Conservation (phyloP, 2,113 vertebrate species). For the Strix aluco region DNA sequence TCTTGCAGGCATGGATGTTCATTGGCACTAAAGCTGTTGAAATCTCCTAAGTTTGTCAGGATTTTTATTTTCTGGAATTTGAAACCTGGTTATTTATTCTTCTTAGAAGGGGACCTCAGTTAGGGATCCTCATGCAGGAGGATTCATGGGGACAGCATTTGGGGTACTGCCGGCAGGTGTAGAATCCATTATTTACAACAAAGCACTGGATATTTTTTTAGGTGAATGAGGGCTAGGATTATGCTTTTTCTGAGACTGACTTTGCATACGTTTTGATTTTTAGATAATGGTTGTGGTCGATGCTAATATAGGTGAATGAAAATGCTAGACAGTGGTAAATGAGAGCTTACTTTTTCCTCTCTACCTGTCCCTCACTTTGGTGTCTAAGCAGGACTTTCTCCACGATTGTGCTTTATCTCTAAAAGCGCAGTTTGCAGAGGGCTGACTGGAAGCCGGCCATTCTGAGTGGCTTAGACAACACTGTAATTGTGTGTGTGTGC, state of each 20-base stretch:
- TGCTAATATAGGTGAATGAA: accelerated
- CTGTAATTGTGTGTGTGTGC: not conserved
- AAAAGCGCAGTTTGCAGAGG: not conserved
- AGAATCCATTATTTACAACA: not conserved
- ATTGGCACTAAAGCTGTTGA: not conserved
- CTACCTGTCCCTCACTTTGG: not conserved
- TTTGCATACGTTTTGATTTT: accelerated
- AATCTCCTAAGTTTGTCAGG: not conserved
- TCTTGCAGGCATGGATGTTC: accelerated
- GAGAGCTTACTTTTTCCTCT: not conserved
- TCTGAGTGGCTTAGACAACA: not conserved
- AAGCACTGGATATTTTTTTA: accelerated
- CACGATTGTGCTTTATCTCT: not conserved
- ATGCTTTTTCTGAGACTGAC: not conserved
- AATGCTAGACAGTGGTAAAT: too few relatives aligned
- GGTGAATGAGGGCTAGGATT: too few relatives aligned
- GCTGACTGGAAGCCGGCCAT: not conserved
- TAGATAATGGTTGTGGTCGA: accelerated
- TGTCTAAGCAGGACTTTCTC: not conserved
- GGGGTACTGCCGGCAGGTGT: not conserved
- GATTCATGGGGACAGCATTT: not conserved
- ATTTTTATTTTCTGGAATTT: not conserved
- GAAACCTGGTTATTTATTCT: accelerated
- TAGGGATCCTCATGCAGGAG: not conserved
- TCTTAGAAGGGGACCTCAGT: too few relatives aligned